Evolutionary conservation across 64 coral and sea anemone species (phyloP).

Genomic region (Cladopsammia gracilis): DNA sequence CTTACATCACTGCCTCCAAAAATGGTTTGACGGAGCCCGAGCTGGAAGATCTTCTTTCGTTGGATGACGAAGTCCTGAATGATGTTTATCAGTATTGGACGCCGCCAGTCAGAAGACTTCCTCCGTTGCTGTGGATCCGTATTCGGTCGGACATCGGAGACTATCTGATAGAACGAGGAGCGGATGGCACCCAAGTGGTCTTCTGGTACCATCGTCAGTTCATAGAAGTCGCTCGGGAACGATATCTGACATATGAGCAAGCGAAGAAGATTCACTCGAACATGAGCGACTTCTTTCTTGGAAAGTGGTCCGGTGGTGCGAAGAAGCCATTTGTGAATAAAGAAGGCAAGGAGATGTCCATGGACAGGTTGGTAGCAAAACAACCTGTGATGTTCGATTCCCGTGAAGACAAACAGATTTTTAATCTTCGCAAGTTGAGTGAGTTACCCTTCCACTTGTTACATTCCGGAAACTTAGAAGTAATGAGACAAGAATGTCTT

Average conservation of each 20-base stretch:
- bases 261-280: slow-evolving; percentile 78
- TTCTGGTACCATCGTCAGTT: slow-evolving; percentile 99
- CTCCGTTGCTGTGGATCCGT: slow-evolving; percentile 93
- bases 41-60: slow-evolving; percentile 92
- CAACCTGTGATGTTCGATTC: slow-evolving; percentile 89
- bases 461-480: slow-evolving; percentile 69
- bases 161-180: slow-evolving; percentile 95
- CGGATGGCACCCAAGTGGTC: slow-evolving; percentile 91
- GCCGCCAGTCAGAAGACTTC: slow-evolving; percentile 85
- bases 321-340: slow-evolving; percentile 94
- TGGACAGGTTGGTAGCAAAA: slow-evolving; percentile 88
- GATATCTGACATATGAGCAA: slow-evolving; percentile 74
- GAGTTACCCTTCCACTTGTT: slow-evolving; percentile 94
- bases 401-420: slow-evolving; percentile 74
- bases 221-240: slow-evolving; percentile 90
- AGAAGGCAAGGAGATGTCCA: slow-evolving; percentile 64
- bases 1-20: slow-evolving; percentile 91
- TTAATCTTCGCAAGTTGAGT: slow-evolving; percentile 91
- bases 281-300: slow-evolving; percentile 94
- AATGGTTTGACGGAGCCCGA: slow-evolving; percentile 92
- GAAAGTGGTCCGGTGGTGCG: slow-evolving; percentile 77
- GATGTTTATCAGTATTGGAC: slow-evolving; percentile 99
- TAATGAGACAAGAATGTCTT: slow-evolving; percentile 74
- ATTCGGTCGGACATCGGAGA: slow-evolving; percentile 93
- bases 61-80: slow-evolving; percentile 95